These are phyloP conservation scores for Hydrolagus affinis DNA, from an alignment of 2,113 vertebrate species.

Conservation along the genomic window DNA sequence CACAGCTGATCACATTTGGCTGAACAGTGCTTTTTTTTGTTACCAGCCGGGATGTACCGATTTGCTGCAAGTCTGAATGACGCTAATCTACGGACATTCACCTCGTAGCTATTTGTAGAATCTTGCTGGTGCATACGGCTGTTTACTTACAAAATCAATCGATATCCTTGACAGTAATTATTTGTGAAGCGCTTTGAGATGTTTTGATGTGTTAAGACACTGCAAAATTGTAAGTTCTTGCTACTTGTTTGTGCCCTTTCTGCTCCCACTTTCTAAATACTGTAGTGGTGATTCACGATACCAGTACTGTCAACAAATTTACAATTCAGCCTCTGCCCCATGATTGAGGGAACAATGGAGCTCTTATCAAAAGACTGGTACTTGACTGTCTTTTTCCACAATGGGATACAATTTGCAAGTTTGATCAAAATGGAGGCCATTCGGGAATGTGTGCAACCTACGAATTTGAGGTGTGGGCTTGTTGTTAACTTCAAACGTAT, in stretches of 20 bases:
- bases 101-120: too few species aligned
- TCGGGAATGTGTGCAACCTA: neutral
- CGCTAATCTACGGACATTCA: too few species aligned
- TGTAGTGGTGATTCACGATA: neutral
- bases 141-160: too few species aligned
- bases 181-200: too few species aligned
- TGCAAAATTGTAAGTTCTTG: too few species aligned
- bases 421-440: neutral
- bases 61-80: neutral
- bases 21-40: neutral
- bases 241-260: neutral
- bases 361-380: neutral
- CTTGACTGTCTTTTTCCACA: neutral
- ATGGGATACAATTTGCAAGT: neutral
- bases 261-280: neutral
- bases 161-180: too few species aligned
- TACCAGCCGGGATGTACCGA: neutral
- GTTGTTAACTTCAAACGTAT: too few species aligned
- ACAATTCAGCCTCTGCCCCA: neutral
- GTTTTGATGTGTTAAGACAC: too few species aligned
- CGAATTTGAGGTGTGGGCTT: too few species aligned
- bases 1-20: neutral
- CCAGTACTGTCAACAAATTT: too few species aligned
- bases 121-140: too few species aligned
- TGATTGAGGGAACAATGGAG: neutral